A percentile compares a stretch with the other conserved stretches of the same genome.
Evolutionary conservation across 1,140 invertebrate species (phyloP).

Genomic region (Drosophila repleta): DNA sequence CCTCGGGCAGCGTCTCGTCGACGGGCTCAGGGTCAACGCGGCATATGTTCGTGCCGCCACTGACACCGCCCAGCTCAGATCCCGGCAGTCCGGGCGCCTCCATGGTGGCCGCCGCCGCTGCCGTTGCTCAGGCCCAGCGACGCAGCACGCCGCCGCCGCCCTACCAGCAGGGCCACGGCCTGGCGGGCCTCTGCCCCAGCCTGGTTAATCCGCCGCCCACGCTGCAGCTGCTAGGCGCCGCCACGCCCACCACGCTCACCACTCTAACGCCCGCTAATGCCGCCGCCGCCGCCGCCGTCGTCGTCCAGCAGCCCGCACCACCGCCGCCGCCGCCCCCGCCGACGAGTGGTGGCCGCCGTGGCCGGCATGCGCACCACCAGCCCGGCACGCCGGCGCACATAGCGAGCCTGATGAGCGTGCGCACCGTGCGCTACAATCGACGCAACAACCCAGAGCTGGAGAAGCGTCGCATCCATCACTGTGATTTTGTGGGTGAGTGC

Average conservation of each 20-base stretch:
- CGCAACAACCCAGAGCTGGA: slow-evolving; percentile 98
- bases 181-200: slow-evolving; percentile 62
- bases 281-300: slow-evolving; percentile 62
- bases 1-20: slow-evolving; percentile 59
- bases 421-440: slow-evolving; percentile 90
- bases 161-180: slow-evolving; percentile 79
- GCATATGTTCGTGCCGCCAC: slow-evolving; percentile 90
- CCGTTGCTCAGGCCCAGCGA: slow-evolving; percentile 83
- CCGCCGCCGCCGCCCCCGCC: slow-evolving; percentile 73
- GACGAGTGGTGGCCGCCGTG: slow-evolving; percentile 52
- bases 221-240: slow-evolving; percentile 51
- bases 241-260: slow-evolving; percentile 65
- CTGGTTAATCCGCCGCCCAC: slow-evolving; percentile 56
- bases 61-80: slow-evolving; percentile 92
- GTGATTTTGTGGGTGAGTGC: slow-evolving; percentile 95
- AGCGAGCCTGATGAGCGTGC: slow-evolving; percentile 79
- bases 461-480: slow-evolving; percentile 96
- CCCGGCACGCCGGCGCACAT: slow-evolving; percentile 75
- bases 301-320: slow-evolving; percentile 46
- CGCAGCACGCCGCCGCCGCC: slow-evolving; percentile 84
- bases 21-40: slow-evolving; percentile 73
- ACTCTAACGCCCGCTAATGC: slow-evolving; percentile 64
- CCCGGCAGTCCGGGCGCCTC: slow-evolving; percentile 90
- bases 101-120: slow-evolving; percentile 83
- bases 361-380: slow-evolving; percentile 68